Percentiles rank a stretch among this genome's conserved stretches.
phyloP scores from a whole-genome alignment of 2,797 vertebrate genomes.

The Denticeps clupeoides region DNA sequence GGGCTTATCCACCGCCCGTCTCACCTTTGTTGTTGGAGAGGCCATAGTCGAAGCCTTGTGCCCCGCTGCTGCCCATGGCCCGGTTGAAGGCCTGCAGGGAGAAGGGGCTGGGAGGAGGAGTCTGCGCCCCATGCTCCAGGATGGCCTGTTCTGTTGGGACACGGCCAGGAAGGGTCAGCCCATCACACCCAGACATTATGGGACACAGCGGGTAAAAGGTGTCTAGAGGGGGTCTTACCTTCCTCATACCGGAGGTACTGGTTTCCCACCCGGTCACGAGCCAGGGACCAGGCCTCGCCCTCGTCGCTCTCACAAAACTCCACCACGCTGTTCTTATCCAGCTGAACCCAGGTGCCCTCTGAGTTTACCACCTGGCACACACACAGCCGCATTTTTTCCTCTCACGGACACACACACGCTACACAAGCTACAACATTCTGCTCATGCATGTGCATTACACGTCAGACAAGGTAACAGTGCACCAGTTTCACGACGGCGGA shows the following conservation, averaged over 20 bases:
- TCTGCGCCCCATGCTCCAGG: slow-evolving; percentile 83
- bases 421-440: slow-evolving; percentile 5
- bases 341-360: slow-evolving; percentile 95
- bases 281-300: slow-evolving; percentile 96
- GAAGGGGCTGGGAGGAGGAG: slow-evolving; percentile 94
- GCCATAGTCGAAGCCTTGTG: slow-evolving; percentile 94
- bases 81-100: slow-evolving; percentile 91
- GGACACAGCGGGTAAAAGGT: neutral
- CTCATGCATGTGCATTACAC: too few relatives aligned
- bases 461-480: too few relatives aligned
- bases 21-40: slow-evolving; percentile 96
- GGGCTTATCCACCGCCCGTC: too few relatives aligned
- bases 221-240: slow-evolving; percentile 57
- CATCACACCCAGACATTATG: neutral
- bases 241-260: slow-evolving; percentile 96
- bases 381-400: slow-evolving; percentile 51
- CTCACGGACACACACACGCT: slow-evolving; percentile 18
- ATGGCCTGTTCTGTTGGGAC: slow-evolving; percentile 73
- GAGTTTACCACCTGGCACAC: slow-evolving; percentile 89
- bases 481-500: too few relatives aligned
- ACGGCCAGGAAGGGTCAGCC: neutral
- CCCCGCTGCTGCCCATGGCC: slow-evolving; percentile 69
- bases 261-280: slow-evolving; percentile 91
- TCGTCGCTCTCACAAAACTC: slow-evolving; percentile 99
- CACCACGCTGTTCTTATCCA: slow-evolving; percentile 99